phyloP scores from a whole-genome alignment of 1,140 invertebrate species.

The Metopolophium dirhodum region DNA sequence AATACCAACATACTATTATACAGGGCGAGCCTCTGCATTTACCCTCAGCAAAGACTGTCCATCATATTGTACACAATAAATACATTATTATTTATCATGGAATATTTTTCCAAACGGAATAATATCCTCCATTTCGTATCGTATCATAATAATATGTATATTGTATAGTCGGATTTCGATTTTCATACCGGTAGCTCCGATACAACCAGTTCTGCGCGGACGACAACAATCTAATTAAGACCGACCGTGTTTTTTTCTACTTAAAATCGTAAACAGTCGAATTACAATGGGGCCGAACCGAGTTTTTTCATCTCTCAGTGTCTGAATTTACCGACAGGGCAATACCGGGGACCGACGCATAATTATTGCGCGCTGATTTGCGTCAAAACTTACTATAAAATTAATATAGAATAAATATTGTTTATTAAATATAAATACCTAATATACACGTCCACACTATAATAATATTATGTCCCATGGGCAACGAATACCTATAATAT shows the following conservation, averaged over 20 bases:
- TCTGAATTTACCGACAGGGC: constrained; percentile 40
- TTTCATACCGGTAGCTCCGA: neutral
- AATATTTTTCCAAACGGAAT: neutral
- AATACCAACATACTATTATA: neutral
- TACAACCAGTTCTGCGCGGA: constrained; percentile 41
- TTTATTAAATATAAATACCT: too few relatives aligned
- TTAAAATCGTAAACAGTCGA: neutral
- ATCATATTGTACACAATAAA: too few relatives aligned
- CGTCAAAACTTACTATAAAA: neutral
- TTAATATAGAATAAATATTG: neutral
- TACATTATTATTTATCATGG: too few relatives aligned
- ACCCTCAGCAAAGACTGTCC: neutral
- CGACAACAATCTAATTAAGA: constrained; percentile 49
- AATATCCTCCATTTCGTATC: neutral
- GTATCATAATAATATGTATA: neutral
- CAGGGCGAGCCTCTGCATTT: neutral
- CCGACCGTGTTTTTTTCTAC: neutral
- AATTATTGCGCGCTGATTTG: neutral
- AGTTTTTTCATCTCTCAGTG: constrained; percentile 5
- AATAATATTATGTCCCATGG: too few relatives aligned
- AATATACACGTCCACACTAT: too few relatives aligned
- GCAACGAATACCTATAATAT: too few relatives aligned
- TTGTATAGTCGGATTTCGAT: neutral
- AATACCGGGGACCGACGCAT: neutral
- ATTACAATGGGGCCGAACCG: neutral